A percentile compares a stretch with the other conserved stretches of the same genome.
phyloP scores from a whole-genome alignment of 2,888 invertebrate genomes.

The Globia sparganii region DNA sequence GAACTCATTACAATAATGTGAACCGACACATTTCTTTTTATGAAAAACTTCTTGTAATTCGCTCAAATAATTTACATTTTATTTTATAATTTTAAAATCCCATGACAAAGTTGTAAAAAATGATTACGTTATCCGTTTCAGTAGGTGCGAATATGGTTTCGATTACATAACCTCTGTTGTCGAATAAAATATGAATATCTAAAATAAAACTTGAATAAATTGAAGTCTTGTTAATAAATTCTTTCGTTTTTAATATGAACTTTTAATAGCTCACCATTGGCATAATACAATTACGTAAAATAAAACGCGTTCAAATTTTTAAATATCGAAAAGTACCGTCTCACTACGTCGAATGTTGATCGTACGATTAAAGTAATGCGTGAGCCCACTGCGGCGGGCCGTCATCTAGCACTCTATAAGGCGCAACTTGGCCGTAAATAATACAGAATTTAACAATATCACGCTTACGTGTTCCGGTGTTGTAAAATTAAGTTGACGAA shows the following conservation, averaged over 20 bases:
- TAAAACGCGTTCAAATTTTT: conserved; percentile 37
- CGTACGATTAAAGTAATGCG: conserved; percentile 65
- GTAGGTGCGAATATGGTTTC: conserved; percentile 24
- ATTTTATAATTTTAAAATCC: conserved; percentile 7
- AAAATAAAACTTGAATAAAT: conserved; percentile 31
- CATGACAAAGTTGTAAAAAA: conserved; percentile 11
- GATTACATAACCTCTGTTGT: conserved; percentile 29
- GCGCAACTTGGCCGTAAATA: conserved; percentile 68
- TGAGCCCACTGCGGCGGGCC: conserved; percentile 58
- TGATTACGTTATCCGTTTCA: conserved; percentile 28
- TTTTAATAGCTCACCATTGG: conserved; percentile 32
- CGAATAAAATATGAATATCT: conserved; percentile 13
- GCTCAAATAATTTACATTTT: conserved; percentile 28
- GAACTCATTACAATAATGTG: conserved; percentile 54
- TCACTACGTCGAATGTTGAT: conserved; percentile 66
- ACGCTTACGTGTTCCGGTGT: conserved; percentile 78
- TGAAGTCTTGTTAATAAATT: conserved; percentile 20
- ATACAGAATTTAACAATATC: conserved; percentile 67
- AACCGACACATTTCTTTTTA: conserved; percentile 36
- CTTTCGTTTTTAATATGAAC: conserved; percentile 20
- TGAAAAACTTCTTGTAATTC: conserved; percentile 20
- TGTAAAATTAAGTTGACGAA: conserved; percentile 82
- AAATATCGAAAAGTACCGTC: conserved; percentile 48
- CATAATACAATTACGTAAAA: conserved; percentile 27
- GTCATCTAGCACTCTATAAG: conserved; percentile 73